These are phyloP conservation scores for Colistium nudipinnis DNA, from an alignment of 2,113 vertebrate genomes.

Conservation along the genomic window DNA sequence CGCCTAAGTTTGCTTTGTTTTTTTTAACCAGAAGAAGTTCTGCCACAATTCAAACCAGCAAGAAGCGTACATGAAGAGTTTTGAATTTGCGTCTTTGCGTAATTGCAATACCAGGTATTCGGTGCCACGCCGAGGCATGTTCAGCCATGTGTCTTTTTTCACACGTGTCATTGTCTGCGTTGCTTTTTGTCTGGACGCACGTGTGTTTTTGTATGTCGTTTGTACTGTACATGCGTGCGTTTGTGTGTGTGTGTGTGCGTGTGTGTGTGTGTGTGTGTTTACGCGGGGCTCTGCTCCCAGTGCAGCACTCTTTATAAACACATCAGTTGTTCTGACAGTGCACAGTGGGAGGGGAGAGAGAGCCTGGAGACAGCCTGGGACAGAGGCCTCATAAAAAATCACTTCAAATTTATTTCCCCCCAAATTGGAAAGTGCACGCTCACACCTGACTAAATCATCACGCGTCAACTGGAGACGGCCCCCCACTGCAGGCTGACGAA, in stretches of 20 bases:
- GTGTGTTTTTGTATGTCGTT: slow-evolving; percentile 15
- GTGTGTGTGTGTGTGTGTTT: slow-evolving; percentile 44
- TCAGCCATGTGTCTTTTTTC: slow-evolving; percentile 37
- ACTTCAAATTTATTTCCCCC: slow-evolving; percentile 99
- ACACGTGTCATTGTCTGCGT: slow-evolving; percentile 45
- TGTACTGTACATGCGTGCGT: background rate
- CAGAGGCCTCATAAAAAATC: slow-evolving; percentile 97
- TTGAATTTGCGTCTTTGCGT: too few species aligned
- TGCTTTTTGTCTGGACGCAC: slow-evolving; percentile 31
- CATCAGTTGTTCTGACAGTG: slow-evolving; percentile 83
- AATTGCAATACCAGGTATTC: too few species aligned
- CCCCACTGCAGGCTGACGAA: slow-evolving; percentile 96
- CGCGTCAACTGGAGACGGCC: slow-evolving; percentile 94
- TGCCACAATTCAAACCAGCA: too few species aligned
- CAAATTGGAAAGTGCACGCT: slow-evolving; percentile 99
- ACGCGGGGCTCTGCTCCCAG: slow-evolving; percentile 55
- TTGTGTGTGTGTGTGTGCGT: slow-evolving; percentile 18
- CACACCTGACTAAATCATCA: slow-evolving; percentile 99
- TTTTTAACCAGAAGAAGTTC: too few species aligned
- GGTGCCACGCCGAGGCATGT: too few species aligned
- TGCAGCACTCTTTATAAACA: slow-evolving; percentile 83
- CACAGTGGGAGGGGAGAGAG: slow-evolving; percentile 69
- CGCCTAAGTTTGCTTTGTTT: too few species aligned
- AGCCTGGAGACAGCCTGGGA: slow-evolving; percentile 76
- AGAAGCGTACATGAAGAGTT: too few species aligned